These are phyloP conservation scores for Bucco capensis DNA, from an alignment of 2,113 vertebrate genomes.

Conservation along the genomic window DNA sequence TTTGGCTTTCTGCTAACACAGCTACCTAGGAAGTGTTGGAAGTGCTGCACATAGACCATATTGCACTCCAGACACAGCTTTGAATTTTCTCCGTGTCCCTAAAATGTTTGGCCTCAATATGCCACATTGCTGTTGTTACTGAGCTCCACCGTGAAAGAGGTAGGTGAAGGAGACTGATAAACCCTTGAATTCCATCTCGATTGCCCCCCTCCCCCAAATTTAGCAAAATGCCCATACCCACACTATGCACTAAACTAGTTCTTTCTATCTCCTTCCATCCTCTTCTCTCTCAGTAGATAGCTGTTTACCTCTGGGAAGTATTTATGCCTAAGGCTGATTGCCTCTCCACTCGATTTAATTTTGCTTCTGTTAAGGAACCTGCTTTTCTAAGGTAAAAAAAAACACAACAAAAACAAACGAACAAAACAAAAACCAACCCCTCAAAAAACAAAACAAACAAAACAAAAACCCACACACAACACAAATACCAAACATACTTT, in stretches of 20 bases:
- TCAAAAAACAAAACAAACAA: not conserved
- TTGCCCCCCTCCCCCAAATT: rapidly evolving
- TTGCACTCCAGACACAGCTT: not conserved
- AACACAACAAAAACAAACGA: no score
- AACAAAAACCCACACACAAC: no score
- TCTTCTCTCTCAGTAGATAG: not conserved
- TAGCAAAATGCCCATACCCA: rapidly evolving
- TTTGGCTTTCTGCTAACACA: not conserved
- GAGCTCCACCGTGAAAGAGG: not conserved
- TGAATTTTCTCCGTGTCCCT: not conserved
- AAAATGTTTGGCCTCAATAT: rapidly evolving
- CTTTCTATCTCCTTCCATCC: not conserved
- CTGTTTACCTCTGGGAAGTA: not conserved
- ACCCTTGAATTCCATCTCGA: not conserved
- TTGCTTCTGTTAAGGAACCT: not conserved
- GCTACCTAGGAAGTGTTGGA: not conserved
- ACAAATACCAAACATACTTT: not conserved
- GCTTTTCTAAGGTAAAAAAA: not conserved
- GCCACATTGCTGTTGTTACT: not conserved
- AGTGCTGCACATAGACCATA: not conserved
- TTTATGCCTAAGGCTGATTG: not conserved
- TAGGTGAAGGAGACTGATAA: not conserved
- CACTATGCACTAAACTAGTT: rapidly evolving
- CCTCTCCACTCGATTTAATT: not conserved
- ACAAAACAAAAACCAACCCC: no score